A percentile compares a stretch with the other conserved stretches of the same genome.
Conservation (phyloP, 92 coral and sea anemone genomes). For the Desmophyllum pertusum region DNA sequence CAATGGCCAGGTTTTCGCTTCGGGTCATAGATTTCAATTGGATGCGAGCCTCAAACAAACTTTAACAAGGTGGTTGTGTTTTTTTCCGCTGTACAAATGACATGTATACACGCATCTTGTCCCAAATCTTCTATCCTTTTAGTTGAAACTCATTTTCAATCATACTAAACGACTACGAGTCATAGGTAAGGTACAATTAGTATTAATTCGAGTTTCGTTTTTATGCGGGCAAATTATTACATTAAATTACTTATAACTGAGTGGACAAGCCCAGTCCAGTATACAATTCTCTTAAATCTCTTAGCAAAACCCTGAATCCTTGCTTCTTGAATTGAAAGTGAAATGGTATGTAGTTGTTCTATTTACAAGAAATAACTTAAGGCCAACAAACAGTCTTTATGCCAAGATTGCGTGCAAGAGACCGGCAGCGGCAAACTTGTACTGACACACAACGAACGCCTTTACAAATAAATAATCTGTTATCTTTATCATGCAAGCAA, state of each 20-base stretch:
- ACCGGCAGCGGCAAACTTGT: background rate
- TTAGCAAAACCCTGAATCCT: background rate
- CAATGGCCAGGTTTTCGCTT: too few relatives aligned
- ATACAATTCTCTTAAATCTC: background rate
- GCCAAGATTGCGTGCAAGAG: background rate
- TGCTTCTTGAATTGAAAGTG: background rate
- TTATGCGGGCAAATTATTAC: background rate
- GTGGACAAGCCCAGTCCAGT: background rate
- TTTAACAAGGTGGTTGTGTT: background rate
- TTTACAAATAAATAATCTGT: conserved; percentile 33
- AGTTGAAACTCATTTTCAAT: background rate
- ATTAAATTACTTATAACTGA: background rate
- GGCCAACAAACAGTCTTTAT: background rate
- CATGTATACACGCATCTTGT: background rate
- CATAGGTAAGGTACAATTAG: background rate
- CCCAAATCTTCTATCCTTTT: background rate
- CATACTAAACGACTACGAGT: background rate
- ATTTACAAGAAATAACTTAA: conserved; percentile 25
- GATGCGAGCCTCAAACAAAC: background rate
- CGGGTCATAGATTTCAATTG: background rate
- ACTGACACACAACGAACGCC: background rate
- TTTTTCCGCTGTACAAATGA: conserved; percentile 3
- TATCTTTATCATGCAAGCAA: background rate
- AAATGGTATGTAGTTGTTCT: background rate
- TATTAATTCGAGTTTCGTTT: background rate